Conservation (phyloP, 2,113 vertebrate genomes). For the Campylomormyrus tamandua region DNA sequence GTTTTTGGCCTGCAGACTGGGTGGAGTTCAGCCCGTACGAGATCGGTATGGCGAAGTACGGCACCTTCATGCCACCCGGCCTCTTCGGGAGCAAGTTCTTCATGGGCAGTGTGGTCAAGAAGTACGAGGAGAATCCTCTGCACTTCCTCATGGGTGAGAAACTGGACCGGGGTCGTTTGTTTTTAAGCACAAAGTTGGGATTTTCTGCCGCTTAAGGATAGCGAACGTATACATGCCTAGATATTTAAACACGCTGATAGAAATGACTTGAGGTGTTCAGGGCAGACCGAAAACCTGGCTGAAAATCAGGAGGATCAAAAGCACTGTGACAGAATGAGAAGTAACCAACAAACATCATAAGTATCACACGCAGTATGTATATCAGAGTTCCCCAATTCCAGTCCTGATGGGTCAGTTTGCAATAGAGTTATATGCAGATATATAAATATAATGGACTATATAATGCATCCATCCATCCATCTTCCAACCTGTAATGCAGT, state of each 20-base stretch:
- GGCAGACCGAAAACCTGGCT: not conserved
- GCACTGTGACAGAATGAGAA: not conserved
- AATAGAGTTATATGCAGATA: not conserved
- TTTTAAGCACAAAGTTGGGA: not conserved
- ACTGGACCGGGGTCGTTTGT: not conserved
- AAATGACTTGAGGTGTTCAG: not conserved
- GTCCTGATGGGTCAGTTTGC: not conserved
- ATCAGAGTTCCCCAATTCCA: not conserved
- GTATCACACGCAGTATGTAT: not conserved
- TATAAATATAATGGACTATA: not conserved
- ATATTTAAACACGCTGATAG: not conserved
- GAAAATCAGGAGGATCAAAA: not conserved
- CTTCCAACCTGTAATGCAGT: not conserved
- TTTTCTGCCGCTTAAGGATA: not conserved
- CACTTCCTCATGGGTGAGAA: conserved; percentile 95
- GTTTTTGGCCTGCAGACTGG: conserved; percentile 73
- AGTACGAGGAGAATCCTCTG: conserved; percentile 87
- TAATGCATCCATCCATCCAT: not conserved
- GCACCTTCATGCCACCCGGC: conserved; percentile 92
- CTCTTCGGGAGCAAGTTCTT: conserved; percentile 97
- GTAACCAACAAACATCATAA: not conserved
- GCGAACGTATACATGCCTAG: not conserved
- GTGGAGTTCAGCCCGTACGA: conserved; percentile 96
- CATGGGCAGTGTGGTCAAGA: conserved; percentile 89
- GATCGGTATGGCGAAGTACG: conserved; percentile 98